Evolutionary conservation across 1,140 invertebrate genomes (phyloP).

Genomic region (Charaxes varanes): DNA sequence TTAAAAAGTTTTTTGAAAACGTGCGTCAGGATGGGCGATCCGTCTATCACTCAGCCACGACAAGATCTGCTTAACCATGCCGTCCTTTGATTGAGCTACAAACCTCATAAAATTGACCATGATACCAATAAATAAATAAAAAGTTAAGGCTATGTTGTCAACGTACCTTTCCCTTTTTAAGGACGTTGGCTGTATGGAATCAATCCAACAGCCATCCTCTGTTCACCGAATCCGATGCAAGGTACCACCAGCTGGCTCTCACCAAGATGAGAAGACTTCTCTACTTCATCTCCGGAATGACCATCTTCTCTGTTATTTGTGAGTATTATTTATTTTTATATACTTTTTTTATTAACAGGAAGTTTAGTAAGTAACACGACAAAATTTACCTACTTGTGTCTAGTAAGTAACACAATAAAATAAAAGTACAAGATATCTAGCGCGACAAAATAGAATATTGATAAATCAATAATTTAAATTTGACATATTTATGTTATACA

Average conservation of each 20-base stretch:
- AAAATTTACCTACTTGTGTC: no score
- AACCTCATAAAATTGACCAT: neutral
- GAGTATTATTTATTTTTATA: conserved; percentile 24
- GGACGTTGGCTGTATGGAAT: conserved; percentile 85
- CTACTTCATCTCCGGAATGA: conserved; percentile 78
- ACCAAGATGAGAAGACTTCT: conserved; percentile 85
- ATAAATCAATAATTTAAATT: no score
- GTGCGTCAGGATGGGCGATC: no score
- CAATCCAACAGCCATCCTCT: conserved; percentile 87
- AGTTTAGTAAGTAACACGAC: no score
- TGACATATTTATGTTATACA: no score
- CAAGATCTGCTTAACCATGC: no score
- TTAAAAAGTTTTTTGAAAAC: no score
- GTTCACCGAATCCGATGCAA: conserved; percentile 87
- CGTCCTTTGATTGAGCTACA: neutral
- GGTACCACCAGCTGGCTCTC: conserved; percentile 82
- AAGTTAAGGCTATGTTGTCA: no score
- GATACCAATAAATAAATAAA: conserved; percentile 1
- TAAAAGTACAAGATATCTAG: no score
- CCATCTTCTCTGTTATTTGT: conserved; percentile 76
- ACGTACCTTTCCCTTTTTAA: conserved; percentile 31
- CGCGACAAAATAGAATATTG: no score
- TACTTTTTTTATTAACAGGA: neutral
- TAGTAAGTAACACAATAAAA: no score
- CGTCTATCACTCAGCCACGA: no score